These are phyloP conservation scores for Bubo scandiacus DNA, from an alignment of 2,113 vertebrate genomes.

Conservation along the genomic window DNA sequence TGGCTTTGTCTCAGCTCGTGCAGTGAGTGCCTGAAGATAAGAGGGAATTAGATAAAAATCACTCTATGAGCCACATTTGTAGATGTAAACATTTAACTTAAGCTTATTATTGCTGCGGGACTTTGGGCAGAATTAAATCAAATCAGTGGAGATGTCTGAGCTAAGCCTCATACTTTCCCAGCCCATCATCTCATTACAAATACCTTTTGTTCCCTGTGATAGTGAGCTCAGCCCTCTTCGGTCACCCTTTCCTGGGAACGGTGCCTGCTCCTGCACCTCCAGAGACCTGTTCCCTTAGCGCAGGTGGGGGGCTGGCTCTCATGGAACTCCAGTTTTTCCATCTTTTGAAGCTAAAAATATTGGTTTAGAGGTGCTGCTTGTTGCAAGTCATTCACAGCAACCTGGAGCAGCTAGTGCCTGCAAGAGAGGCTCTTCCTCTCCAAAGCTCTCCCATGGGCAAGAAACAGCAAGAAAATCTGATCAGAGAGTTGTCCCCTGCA, in stretches of 20 bases:
- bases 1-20: neutral
- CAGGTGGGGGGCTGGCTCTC: neutral
- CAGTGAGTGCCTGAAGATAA: rapidly evolving
- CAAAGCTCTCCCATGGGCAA: neutral
- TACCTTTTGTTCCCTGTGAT: neutral
- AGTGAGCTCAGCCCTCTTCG: neutral
- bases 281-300: neutral
- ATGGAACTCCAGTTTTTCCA: neutral
- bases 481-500: neutral
- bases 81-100: neutral
- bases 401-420: neutral
- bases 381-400: neutral
- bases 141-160: neutral
- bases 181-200: neutral
- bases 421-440: neutral
- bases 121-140: neutral
- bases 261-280: neutral
- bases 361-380: neutral
- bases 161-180: neutral
- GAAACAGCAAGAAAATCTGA: neutral
- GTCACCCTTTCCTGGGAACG: neutral
- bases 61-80: neutral
- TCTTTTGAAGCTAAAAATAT: neutral
- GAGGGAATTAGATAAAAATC: neutral
- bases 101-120: neutral